Evolutionary conservation across 2,113 vertebrate species (phyloP), one percentile per base, ranked within the genome.

Genomic region (Indicator maculatus): DNA sequence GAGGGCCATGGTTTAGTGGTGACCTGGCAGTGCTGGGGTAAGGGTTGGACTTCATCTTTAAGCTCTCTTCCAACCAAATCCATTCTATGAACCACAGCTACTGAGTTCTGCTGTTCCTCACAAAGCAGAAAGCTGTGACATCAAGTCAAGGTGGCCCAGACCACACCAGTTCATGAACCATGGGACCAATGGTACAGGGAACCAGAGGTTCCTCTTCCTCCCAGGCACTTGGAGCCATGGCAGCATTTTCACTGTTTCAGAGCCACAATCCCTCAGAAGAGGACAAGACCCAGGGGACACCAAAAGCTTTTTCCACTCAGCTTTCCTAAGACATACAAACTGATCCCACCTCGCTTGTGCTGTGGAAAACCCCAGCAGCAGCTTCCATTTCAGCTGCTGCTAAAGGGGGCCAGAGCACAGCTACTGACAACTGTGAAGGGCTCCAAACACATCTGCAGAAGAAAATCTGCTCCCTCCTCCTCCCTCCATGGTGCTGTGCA

Each of bases 231-330:
- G 24, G 47, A 26, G 52, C 39, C 28, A 26, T 0, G 1, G 11
- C 52, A 69, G 17, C 33, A 28, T 4, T 23, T 3, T 44, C 47
- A 36, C 14, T 1, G 0, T 8, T 17, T 16, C 31, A 33, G 36
- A 53, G 26, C 45, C 16, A 10, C 41, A 4, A 0, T n/a, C 38
- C 47, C 44, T 6, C 1, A 2, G 31, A 15, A 16, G 9, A 47
- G 18, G 33, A 70, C 0, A 3, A 50, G 1, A 4, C 27, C 2
- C 2, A 0, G 13, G 28, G 17, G 21, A 58, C 13, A 19, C 1
- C 0, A 7, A 0, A 7, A 12, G 11, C 5, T 66, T 71, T 75
- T 58, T 30, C 39, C 27, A 8, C 39, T 9, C 13, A 13, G 8
- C 11, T 50, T 12, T 14, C 24, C 38, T 16, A 63, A 71, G 33